These are phyloP conservation scores for Epistrophella euchroma DNA, from an alignment of 2,888 invertebrate species.

Conservation along the genomic window DNA sequence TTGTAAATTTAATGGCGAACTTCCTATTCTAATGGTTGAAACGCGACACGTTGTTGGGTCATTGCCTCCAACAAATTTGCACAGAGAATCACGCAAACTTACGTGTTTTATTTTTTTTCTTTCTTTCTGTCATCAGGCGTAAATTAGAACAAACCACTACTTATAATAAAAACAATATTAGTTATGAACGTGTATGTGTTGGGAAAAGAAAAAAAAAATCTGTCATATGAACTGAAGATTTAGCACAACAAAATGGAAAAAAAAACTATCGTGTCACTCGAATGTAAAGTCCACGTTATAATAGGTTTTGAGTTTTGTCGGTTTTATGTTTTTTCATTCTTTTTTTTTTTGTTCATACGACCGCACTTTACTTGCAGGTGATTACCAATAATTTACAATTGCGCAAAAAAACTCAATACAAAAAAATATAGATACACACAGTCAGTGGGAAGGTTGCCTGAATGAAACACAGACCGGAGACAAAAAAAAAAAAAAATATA, in stretches of 20 bases:
- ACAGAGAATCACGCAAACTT: constrained; percentile 65
- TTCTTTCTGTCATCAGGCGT: constrained; percentile 38
- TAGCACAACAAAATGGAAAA: constrained; percentile 29
- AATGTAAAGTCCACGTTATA: constrained; percentile 29
- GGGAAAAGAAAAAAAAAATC: not conserved
- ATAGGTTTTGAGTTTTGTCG: constrained; percentile 53
- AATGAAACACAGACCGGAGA: not conserved
- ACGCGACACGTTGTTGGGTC: constrained; percentile 60
- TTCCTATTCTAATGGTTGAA: constrained; percentile 44
- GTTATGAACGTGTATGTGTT: not conserved
- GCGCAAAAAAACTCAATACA: constrained; percentile 45
- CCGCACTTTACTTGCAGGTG: constrained; percentile 44
- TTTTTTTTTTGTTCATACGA: constrained; percentile 4
- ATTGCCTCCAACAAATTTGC: constrained; percentile 65
- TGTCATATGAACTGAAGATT: constrained; percentile 35
- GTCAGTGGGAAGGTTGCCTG: constrained; percentile 11
- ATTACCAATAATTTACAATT: constrained; percentile 74
- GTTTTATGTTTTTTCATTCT: constrained; percentile 28
- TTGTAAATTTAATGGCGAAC: constrained; percentile 31
- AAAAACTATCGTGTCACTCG: constrained; percentile 12
- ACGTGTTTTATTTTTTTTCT: constrained; percentile 4
- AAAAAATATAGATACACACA: not conserved
- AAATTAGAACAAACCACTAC: constrained; percentile 65
- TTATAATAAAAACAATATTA: constrained; percentile 15
- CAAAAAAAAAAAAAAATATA: not conserved